Base-by-base conservation (phyloP, 1,140 invertebrate genomes). In the Drosophila lini region DNA sequence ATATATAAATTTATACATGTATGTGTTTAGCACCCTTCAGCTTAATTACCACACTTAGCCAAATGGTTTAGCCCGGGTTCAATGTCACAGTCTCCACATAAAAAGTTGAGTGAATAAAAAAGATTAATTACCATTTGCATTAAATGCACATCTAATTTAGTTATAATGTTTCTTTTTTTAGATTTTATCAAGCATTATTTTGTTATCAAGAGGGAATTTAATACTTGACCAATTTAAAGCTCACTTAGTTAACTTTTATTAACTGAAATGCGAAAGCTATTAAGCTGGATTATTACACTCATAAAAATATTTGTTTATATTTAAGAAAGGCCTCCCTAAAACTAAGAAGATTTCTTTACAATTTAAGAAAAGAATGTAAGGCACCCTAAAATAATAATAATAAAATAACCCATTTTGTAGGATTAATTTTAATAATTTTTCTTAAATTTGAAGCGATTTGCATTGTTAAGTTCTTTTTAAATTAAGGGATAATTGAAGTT, bases 81-180 rank as follows among this genome's bases (percentile, higher is more conserved):
- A 53, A 53, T 36, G 50, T 22, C 32, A 36, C 32, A 53, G 32
- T 53, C 50, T 53, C 50, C 50, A 34, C 50, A 32, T 36, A 2
- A 53, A 16, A 53, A 19, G 32, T 34, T 6, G 8, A 22, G 11
- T 52, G 19, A 0, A 47, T 22, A 15, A 28, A 34, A 13, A 34
- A 52, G 31, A 34, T 34, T 34, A 34, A 52, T 19, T 34, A 11
- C 16, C 31, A 19, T 16, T 19, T 52, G 31, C 48, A 52, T 34
- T 52, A 13, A 52, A 52, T 50, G 28, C 48, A 50, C n/a, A 50
- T 32, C 7, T 32, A 13, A 50, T 34, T 34, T 16, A 10, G n/a
- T 50, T 50, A 50, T 11, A 1, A 32, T 16, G 5, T 3, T 11
- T 3, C 47, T 5, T n/a, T 28, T 47, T 25, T 11, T 3, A 28